phyloP scores from a whole-genome alignment of 2,888 invertebrate genomes.

The Sisyra nigra region DNA sequence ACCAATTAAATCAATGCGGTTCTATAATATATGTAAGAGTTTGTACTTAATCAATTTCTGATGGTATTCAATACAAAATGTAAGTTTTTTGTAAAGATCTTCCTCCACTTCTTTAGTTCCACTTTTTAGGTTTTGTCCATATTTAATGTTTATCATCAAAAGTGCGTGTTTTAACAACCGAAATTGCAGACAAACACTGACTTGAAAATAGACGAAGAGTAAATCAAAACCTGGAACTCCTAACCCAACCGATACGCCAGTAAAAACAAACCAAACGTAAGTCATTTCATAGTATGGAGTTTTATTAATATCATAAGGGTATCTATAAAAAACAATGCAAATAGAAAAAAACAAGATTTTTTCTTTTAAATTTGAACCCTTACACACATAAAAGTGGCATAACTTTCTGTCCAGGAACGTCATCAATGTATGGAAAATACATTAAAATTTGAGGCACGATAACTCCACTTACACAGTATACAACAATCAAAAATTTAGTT shows the following conservation, averaged over 20 bases:
- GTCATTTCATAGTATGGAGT: conserved; percentile 2
- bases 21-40: not conserved
- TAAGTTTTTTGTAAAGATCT: not conserved
- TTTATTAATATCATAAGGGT: conserved; percentile 2
- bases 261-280: not conserved
- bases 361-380: not conserved
- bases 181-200: not conserved
- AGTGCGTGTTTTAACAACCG: not conserved
- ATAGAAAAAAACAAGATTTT: not conserved
- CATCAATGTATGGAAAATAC: conserved; percentile 3
- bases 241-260: not conserved
- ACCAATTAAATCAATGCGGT: too few relatives aligned
- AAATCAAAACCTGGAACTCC: not conserved
- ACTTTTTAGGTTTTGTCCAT: not conserved
- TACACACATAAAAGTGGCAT: conserved; percentile 4
- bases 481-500: conserved; percentile 5
- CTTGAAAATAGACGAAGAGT: not conserved
- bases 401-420: not conserved
- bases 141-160: not conserved
- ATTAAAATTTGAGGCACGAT: conserved; percentile 6
- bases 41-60: conserved; percentile 1
- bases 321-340: not conserved
- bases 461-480: not conserved
- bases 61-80: conserved; percentile 4
- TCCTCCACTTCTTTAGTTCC: not conserved